Base-by-base conservation (phyloP, 1,140 invertebrate species). In the Palaemon carinicauda region DNA sequence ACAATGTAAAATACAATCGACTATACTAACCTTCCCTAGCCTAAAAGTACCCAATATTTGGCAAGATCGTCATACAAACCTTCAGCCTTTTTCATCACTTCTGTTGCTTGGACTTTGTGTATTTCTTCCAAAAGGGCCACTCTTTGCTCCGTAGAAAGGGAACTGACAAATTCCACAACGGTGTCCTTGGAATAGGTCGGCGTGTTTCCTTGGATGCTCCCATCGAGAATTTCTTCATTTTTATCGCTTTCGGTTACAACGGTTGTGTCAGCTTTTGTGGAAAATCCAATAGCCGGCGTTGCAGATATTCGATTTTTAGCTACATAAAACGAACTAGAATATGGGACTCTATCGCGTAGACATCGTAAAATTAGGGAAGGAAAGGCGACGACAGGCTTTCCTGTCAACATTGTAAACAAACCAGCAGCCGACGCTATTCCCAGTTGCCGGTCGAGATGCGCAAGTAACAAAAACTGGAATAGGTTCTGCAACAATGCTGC, bases 331-430 rank as follows among this genome's bases (percentile, higher is more conserved):
- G 41, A 41, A 41, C 41, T 41, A 41, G 41, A 41, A 41, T 3
- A 41, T 9, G 41, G 10, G 21, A 51, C 56, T 19, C 41, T 29
- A 17, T 24, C 33, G 29, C 41, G 27, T n/a, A 52, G 1, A 71
- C n/a, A 54, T 21, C 33, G 50, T 41, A 56, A 52, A n/a, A 81
- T 10, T 0, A 71, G 60, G 80, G 33, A 65, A 81, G 80, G 21
- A 27, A 81, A 71, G 80, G 33, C 19, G 15, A 50, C 19, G 15
- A 12, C 19, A 50, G 31, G 60, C 80, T 60, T 65, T 69, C 56
- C 53, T 27, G 53, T 41, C 52, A 51, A 51, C 80, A 81, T 81
- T 69, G 80, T 81, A 69, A 81, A 81, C 80, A 81, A 81, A 81
- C 54, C 80, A 81, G 80, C 80, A 81, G 80, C 80, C 56, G 80